Conservation (phyloP, 2,888 invertebrate genomes). For the Chrysolina oricalcia region DNA sequence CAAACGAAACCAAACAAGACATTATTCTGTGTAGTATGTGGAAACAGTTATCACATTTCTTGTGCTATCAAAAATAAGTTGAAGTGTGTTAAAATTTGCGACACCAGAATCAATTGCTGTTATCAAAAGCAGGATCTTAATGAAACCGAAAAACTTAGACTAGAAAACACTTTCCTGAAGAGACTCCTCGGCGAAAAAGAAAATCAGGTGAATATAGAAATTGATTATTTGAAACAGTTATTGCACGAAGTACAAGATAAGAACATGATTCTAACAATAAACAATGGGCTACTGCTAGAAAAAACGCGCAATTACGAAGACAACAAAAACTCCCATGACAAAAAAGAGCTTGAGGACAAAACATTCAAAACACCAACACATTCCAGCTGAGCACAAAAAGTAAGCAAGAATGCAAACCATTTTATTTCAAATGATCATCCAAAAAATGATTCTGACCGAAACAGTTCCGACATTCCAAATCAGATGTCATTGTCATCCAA, state of each 20-base stretch:
- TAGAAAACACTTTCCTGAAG: conserved; percentile 4
- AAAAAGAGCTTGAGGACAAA: conserved; percentile 19
- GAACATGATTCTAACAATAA: conserved; percentile 2
- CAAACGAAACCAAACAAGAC: conserved; percentile 24
- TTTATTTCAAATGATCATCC: not conserved
- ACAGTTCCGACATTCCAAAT: conserved; percentile 4
- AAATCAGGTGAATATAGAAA: conserved; percentile 27
- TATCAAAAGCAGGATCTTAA: conserved; percentile 6
- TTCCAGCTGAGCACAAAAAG: not conserved
- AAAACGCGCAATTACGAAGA: conserved; percentile 14
- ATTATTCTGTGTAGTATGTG: conserved; percentile 28
- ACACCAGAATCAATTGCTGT: conserved; percentile 28
- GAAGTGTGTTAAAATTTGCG: conserved; percentile 18
- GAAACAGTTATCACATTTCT: conserved; percentile 14
- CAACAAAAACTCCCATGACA: not conserved
- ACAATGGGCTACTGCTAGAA: conserved; percentile 17
- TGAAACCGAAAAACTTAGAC: conserved; percentile 11
- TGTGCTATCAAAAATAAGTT: conserved; percentile 30
- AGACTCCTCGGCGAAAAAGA: conserved; percentile 3
- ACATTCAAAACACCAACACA: conserved; percentile 19
- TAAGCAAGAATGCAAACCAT: no score
- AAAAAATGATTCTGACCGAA: not conserved
- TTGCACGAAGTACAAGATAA: conserved; percentile 19
- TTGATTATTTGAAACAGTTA: conserved; percentile 19
- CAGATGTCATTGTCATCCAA: conserved; percentile 9